Conservation (phyloP, 2,797 vertebrate species). For the Acrossocheilus wenchowensis region DNA sequence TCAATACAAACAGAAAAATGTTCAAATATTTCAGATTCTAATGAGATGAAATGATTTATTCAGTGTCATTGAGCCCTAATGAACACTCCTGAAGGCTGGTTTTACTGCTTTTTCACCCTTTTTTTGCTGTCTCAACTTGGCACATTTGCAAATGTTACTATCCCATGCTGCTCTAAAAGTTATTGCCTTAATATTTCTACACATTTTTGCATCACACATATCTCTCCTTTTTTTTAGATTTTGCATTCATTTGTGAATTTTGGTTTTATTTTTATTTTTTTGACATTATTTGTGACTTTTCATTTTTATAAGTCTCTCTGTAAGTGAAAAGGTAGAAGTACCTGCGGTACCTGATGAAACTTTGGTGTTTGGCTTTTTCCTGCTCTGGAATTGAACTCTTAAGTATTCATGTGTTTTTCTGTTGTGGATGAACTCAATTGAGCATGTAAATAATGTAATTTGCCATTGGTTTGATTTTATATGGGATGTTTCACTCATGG, state of each 20-base stretch:
- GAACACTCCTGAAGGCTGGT: background rate
- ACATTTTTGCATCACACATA: background rate
- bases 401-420: conserved; percentile 65
- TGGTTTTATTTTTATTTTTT: conserved; percentile 12
- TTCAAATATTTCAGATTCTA: background rate
- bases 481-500: conserved; percentile 77
- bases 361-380: conserved; percentile 37
- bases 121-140: background rate
- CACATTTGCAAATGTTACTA: background rate
- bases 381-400: conserved; percentile 40
- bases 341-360: conserved; percentile 13
- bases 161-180: conserved; percentile 28
- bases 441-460: conserved; percentile 82
- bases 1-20: background rate
- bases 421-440: conserved; percentile 67
- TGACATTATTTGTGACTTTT: conserved; percentile 1
- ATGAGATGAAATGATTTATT: background rate
- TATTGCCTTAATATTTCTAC: conserved; percentile 41
- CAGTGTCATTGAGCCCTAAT: background rate
- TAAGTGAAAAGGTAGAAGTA: background rate
- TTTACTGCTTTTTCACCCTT: background rate
- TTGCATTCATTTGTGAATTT: conserved; percentile 20
- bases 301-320: conserved; percentile 11
- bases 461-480: conserved; percentile 77
- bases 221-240: background rate